Percentiles rank a stretch among this genome's conserved stretches.
Conservation (phyloP, 2,888 invertebrate genomes). For the Megalurothrips usitatus region DNA sequence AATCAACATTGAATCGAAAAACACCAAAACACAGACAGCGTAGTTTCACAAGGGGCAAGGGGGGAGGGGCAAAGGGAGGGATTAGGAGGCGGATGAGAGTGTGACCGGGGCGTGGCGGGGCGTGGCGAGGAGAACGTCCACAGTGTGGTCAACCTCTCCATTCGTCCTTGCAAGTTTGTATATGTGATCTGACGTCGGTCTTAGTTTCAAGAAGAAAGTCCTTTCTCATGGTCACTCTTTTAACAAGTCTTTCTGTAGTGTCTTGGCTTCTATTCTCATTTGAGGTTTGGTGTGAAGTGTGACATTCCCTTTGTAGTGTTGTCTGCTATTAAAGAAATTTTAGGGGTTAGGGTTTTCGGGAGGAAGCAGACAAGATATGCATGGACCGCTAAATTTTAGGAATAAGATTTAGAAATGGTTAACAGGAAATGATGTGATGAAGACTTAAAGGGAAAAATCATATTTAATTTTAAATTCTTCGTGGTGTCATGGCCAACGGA, state of each 20-base stretch:
- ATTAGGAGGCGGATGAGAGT: neutral
- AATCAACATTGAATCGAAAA: slow-evolving; percentile 13
- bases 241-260: no score
- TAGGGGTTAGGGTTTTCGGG: neutral
- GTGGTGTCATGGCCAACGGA: no score
- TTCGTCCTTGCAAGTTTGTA: neutral
- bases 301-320: no score
- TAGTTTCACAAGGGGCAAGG: slow-evolving; percentile 4
- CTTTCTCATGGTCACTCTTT: no score
- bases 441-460: no score
- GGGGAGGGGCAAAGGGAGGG: neutral
- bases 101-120: neutral
- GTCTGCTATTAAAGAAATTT: no score
- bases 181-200: neutral
- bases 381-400: neutral
- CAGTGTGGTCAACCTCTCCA: neutral
- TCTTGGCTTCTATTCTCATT: no score
- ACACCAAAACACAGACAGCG: slow-evolving; percentile 18
- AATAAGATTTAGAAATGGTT: no score
- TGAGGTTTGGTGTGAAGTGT: no score
- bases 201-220: no score
- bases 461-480: no score
- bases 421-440: no score
- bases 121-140: neutral
- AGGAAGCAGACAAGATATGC: neutral